Evolutionary conservation across 2,113 vertebrate genomes (phyloP), one percentile per base, ranked within the genome.

Genomic region (Corythornis madagascariensis): DNA sequence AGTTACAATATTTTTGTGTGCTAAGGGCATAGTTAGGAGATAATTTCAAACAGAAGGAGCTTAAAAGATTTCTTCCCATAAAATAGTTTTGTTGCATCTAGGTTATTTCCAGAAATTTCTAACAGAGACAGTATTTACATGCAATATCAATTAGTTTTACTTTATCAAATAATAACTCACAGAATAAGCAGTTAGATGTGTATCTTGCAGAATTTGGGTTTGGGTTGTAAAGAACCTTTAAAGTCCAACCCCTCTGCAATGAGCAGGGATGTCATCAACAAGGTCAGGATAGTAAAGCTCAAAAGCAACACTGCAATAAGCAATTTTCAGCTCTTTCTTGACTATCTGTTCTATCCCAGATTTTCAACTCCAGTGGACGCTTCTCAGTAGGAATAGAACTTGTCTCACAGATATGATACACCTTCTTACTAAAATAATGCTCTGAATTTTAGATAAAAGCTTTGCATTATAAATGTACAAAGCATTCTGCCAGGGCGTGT

Each of bases 381-480:
- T 79, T 82, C 84, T 88, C 90, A 91, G 26, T n/a, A 82, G 84
- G 55, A 90, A 52, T 13, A 83, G 92, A 74, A 59, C 78, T 89
- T 81, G 59, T 92, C 83, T 95, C 57, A 38, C 45, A 70, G 80
- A 89, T 86, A 91, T 26, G 50, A 94, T 94, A 90, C 80, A 83
- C 50, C 35, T 95, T 90, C 88, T 93, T 96, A 87, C 88, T 97
- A 93, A 96, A 97, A 97, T 97, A 97, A 97, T 94, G 85, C 87
- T 84, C 75, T 94, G 94, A 97, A 97, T 97, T 97, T 96, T 96
- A 97, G 86, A 97, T 98, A 96, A 97, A 96, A 97, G 96, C 94
- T 96, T 94, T 96, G 78, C 94, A 97, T 97, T 97, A 97, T 97
- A 96, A 97, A 97, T 98, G 93, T 96, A 93, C 91, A 98, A 96